Conservation (phyloP, 2,888 invertebrate genomes). For the Serripes groenlandicus region DNA sequence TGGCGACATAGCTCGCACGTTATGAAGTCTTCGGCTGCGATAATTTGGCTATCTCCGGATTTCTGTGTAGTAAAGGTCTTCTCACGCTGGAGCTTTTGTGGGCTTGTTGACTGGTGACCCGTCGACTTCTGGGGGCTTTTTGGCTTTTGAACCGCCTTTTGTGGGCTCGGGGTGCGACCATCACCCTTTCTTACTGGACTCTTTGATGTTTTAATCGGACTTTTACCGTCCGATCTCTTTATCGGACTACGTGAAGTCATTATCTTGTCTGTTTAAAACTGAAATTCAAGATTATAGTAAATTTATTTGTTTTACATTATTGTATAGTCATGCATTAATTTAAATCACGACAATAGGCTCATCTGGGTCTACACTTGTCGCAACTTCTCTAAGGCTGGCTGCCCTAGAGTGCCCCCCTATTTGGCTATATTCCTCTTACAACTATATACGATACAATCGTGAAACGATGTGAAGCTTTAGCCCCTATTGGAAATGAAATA, state of each 20-base stretch:
- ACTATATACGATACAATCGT: no score
- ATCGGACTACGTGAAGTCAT: conserved; percentile 3
- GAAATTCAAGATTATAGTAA: not conserved
- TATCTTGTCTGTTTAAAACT: not conserved
- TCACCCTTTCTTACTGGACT: not conserved
- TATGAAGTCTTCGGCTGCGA: conserved; percentile 44
- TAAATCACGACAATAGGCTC: not conserved
- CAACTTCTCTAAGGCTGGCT: not conserved
- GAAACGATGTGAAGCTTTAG: no score
- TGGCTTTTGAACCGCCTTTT: not conserved
- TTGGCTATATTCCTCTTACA: no score
- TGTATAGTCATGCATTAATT: not conserved
- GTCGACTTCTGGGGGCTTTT: not conserved
- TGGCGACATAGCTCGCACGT: conserved; percentile 62
- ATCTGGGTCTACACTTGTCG: not conserved
- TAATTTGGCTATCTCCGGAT: not conserved
- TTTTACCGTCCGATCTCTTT: not conserved
- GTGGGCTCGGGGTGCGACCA: not conserved
- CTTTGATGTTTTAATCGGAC: not conserved
- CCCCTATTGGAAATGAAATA: no score
- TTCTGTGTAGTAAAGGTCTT: conserved; percentile 2
- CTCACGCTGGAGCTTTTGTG: conserved; percentile 9
- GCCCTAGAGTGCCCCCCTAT: not conserved
- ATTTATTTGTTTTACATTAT: not conserved
- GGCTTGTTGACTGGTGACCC: not conserved